These are phyloP conservation scores for Oophaga pumilio DNA, from an alignment of 2,113 vertebrate genomes.

Conservation along the genomic window DNA sequence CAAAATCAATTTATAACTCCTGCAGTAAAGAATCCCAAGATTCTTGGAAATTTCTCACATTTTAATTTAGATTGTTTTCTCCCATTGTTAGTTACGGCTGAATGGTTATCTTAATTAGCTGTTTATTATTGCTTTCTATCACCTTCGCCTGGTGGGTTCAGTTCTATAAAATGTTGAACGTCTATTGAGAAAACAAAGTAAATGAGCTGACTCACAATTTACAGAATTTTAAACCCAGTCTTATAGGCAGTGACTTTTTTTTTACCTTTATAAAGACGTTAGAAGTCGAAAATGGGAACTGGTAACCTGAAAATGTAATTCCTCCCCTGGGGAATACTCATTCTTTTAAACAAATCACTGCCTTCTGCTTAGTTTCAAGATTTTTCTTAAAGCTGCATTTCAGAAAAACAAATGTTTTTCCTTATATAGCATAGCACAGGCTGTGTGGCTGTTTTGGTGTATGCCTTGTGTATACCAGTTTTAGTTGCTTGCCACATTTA, in stretches of 20 bases:
- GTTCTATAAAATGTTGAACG: not conserved
- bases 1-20: not conserved
- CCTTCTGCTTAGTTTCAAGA: too few relatives aligned
- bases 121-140: not conserved
- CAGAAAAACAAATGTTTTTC: too few relatives aligned
- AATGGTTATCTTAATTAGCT: not conserved
- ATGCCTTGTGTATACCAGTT: too few relatives aligned
- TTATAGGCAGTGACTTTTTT: not conserved
- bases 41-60: not conserved
- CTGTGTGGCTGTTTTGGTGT: too few relatives aligned
- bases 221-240: not conserved
- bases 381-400: too few relatives aligned
- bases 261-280: not conserved
- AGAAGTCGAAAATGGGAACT: not conserved
- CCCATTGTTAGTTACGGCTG: conserved; percentile 5
- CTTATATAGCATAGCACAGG: too few relatives aligned
- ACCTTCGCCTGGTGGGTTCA: not conserved
- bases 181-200: not conserved
- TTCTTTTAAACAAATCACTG: too few relatives aligned
- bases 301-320: not conserved
- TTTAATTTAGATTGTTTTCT: not conserved
- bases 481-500: too few relatives aligned
- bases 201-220: not conserved
- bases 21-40: not conserved
- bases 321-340: too few relatives aligned